Evolutionary conservation across 2,888 invertebrate genomes (phyloP), one percentile per base, ranked within the genome.

Genomic region (Lasiommata megera): DNA sequence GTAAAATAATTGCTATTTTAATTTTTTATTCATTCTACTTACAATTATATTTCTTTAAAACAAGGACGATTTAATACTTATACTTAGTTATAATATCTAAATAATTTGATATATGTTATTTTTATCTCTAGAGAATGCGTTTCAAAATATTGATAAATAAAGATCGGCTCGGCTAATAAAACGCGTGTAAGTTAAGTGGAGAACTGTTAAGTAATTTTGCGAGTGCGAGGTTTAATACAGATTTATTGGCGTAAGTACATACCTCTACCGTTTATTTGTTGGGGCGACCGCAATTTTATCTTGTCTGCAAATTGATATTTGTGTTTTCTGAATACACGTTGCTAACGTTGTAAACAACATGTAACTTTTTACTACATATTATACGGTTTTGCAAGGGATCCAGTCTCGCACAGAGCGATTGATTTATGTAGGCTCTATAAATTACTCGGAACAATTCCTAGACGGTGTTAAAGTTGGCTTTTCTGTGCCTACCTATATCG

Each of bases 201-300:
- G 53, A 48, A 60, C 47, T 53, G 18, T 56, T 48, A 47, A 47
- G 47, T 52, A 29, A 60, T 62, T 54, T 57, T 38, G 41, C 56
- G 51, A 54, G 54, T 51, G 37, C 43, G 56, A 48, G 53, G 56
- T 57, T 55, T 57, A 63, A 66, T 54, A 34, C 54, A 65, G 65
- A 66, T 66, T 66, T 66, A 66, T 66, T 65, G 63, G 59, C 54
- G 57, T 56, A 51, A 34, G 34, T 34, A 34, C 11, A 34, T 34
- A 23, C 23, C 29, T 58, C 51, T 44, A 48, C 31, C 16, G 37
- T 61, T 55, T 46, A 54, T 51, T 54, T 51, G 56, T 62, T 54
- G 38, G 51, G 52, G 18, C 40, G 46, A 46, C 34, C 31, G 14
- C 14, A 28, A 18, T 40, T 11, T 34, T 31, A 18, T 56, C 23